Evolutionary conservation across 2,888 invertebrate genomes (phyloP), one percentile per base, ranked within the genome.

Genomic region (Cerastis rubricosa): DNA sequence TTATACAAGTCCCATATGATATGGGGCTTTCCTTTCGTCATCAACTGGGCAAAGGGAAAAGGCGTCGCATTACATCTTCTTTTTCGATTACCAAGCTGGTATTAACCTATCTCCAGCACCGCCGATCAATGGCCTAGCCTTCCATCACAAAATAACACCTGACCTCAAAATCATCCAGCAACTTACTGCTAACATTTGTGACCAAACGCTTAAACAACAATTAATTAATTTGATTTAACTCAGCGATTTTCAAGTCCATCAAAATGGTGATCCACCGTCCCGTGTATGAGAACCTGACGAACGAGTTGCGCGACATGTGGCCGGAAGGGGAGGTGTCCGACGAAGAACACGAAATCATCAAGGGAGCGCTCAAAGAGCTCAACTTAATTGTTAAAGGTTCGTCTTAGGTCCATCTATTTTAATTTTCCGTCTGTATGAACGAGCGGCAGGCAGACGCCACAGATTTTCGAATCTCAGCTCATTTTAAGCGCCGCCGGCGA

Each of bases 261-360:
- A 92, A 90, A 72, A 89, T 92, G 73, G 85, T 90, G 12, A 68
- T 61, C 29, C 54, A 89, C 70, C 89, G 90, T 0, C 80, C 87
- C 0, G 87, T 91, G 14, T 92, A 82, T 74, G 92, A 92, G 81
- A 91, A 91, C 67, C 76, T 92, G 14, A 72, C 87, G 17, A 80
- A 72, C 25, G 92, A 92, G 72, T 75, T 92, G 8, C 77, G 91
- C 0, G 78, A 63, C 59, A 91, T 92, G 92, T 92, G 92, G 92
- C 92, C 91, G 0, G 74, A 82, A 12, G 90, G 89, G 0, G 54
- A 70, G 1, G 80, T 91, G 7, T 71, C 85, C 0, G 74, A 82
- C 0, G 90, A 90, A 9, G 90, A 92, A 57, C 85, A 89, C 25
- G 17, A 11, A 4, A 80, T 92, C 66, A 82, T 92, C 43, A 87